Conservation (phyloP, 2,113 vertebrate species). For the Psephotus haematonotus region DNA sequence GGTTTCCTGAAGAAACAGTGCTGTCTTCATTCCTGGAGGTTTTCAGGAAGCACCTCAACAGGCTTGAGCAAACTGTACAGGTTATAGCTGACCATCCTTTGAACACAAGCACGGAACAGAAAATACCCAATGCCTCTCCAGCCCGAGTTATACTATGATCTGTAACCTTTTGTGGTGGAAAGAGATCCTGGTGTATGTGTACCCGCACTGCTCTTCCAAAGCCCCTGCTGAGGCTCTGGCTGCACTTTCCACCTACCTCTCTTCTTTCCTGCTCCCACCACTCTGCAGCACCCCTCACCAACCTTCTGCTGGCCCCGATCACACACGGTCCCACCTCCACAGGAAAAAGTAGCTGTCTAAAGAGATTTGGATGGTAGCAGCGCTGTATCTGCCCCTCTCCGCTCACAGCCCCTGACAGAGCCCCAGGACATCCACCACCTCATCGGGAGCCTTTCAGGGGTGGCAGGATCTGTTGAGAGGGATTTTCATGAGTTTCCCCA, state of each 20-base stretch:
- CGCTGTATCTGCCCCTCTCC: rapidly evolving
- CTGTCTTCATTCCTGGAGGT: neutral
- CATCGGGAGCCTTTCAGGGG: rapidly evolving
- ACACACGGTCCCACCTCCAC: neutral
- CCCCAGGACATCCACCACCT: neutral
- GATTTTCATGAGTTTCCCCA: neutral
- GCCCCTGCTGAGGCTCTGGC: neutral
- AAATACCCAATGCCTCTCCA: neutral
- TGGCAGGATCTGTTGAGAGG: neutral
- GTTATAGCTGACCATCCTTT: neutral
- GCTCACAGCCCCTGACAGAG: neutral
- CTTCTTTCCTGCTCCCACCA: neutral
- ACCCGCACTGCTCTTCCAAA: neutral
- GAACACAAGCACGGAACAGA: neutral
- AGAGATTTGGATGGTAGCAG: neutral
- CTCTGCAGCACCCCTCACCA: neutral
- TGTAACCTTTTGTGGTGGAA: neutral
- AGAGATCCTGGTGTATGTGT: neutral
- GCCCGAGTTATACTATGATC: neutral
- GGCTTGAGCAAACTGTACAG: neutral
- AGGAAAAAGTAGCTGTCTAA: neutral
- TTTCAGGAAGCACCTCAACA: neutral
- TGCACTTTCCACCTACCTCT: neutral
- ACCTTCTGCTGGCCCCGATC: neutral
- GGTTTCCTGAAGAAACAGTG: neutral